These are phyloP conservation scores for Heliconius hewitsoni DNA, from an alignment of 1,140 invertebrate genomes.

Conservation along the genomic window DNA sequence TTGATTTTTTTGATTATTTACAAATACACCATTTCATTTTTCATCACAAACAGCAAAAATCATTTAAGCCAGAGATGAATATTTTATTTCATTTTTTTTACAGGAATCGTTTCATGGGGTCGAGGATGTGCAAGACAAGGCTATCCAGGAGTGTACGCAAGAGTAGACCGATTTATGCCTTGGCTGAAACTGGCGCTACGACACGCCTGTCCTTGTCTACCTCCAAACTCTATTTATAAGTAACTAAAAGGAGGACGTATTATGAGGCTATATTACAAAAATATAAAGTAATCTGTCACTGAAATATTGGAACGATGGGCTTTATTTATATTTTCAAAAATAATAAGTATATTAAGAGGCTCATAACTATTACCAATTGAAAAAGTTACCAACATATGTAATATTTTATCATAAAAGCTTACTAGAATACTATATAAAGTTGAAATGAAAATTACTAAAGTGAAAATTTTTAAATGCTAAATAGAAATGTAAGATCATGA, in stretches of 20 bases:
- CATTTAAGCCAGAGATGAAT: neutral
- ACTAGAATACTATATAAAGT: too few species aligned
- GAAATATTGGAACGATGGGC: too few species aligned
- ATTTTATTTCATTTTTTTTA: slow-evolving; percentile 27
- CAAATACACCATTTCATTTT: neutral
- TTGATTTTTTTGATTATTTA: neutral
- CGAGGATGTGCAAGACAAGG: slow-evolving; percentile 88
- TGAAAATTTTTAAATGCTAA: too few species aligned
- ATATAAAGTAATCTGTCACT: neutral
- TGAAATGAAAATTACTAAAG: too few species aligned
- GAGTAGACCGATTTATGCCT: slow-evolving; percentile 85
- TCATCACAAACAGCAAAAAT: neutral
- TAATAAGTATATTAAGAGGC: neutral
- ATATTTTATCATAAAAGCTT: too few species aligned
- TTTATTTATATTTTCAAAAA: too few species aligned
- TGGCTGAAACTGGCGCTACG: slow-evolving; percentile 76
- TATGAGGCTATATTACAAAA: slow-evolving; percentile 29
- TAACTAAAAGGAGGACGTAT: slow-evolving; percentile 9
- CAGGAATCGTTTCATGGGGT: slow-evolving; percentile 90
- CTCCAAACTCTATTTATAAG: slow-evolving; percentile 45
- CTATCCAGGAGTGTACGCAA: slow-evolving; percentile 89
- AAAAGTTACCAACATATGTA: too few species aligned
- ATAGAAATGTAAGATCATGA: too few species aligned
- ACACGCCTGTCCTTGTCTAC: slow-evolving; percentile 66
- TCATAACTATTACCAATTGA: neutral